Evolutionary conservation across 2,888 invertebrate genomes (phyloP).

Genomic region (Pocota personata): DNA sequence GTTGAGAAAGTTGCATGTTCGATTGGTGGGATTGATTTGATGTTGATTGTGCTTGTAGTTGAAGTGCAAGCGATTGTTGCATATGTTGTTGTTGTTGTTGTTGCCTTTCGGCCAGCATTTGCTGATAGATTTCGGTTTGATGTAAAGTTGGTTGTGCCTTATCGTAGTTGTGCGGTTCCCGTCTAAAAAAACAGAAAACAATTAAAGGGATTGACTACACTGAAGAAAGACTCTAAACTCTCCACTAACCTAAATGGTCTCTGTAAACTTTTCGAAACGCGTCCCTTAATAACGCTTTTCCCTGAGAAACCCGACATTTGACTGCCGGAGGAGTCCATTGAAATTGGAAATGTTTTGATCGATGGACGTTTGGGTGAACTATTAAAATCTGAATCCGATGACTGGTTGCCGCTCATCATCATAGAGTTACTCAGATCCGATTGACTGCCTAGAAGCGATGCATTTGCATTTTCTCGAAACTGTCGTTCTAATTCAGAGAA

Average conservation of each 20-base stretch:
- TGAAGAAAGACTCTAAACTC: neutral
- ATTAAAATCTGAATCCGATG: constrained; percentile 56
- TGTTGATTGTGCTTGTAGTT: constrained; percentile 57
- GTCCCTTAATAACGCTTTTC: constrained; percentile 81
- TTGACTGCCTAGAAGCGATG: constrained; percentile 49
- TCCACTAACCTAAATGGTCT: constrained; percentile 75
- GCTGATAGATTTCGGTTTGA: constrained; percentile 83
- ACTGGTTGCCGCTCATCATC: constrained; percentile 56
- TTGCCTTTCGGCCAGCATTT: constrained; percentile 82
- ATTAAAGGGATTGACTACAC: neutral
- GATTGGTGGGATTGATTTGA: constrained; percentile 65
- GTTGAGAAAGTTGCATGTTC: constrained; percentile 56
- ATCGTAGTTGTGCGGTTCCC: constrained; percentile 83
- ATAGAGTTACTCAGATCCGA: constrained; percentile 48
- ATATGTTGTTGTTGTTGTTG: constrained; percentile 79
- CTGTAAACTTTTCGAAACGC: constrained; percentile 80
- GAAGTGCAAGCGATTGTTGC: constrained; percentile 76
- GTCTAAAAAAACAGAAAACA: constrained; percentile 74
- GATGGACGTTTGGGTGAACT: constrained; percentile 60
- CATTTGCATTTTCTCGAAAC: constrained; percentile 75
- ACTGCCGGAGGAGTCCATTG: constrained; percentile 42
- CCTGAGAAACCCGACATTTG: constrained; percentile 63
- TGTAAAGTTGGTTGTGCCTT: constrained; percentile 83
- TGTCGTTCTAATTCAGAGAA: constrained; percentile 79
- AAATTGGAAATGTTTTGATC: constrained; percentile 76